Evolutionary conservation across 92 coral and sea anemone genomes (phyloP).

Genomic region (Diadumene lineata): DNA sequence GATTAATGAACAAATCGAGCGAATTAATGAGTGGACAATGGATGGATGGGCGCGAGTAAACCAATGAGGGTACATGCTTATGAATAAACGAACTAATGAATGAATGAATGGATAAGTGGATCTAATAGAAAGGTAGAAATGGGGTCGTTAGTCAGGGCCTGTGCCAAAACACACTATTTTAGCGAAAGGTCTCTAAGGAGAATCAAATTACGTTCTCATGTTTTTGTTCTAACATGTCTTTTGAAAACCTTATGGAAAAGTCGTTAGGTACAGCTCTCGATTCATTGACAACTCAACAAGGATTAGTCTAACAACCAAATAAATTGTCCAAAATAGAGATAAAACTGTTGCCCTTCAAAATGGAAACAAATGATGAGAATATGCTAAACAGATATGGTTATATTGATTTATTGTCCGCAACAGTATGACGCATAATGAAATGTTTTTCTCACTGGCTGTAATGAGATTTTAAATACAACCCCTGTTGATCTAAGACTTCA

Average conservation of each 20-base stretch:
- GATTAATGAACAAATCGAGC: not conserved
- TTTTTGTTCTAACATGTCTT: not conserved
- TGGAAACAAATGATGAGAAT: not conserved
- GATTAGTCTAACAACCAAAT: not conserved
- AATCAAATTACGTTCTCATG: not conserved
- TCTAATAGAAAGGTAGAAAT: too few species aligned
- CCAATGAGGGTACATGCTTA: too few species aligned
- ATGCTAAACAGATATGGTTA: not conserved
- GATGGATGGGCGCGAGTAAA: too few species aligned
- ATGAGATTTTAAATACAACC: constrained; percentile 6
- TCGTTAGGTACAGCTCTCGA: not conserved
- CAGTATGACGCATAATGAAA: not conserved
- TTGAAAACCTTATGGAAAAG: not conserved
- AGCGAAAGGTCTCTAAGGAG: not conserved
- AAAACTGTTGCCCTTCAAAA: not conserved
- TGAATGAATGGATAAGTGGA: too few species aligned
- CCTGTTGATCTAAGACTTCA: constrained; percentile 3
- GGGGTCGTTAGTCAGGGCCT: too few species aligned
- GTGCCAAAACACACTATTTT: too few species aligned
- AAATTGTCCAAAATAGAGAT: not conserved
- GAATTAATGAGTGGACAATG: too few species aligned
- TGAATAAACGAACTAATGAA: too few species aligned
- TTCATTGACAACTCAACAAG: not conserved
- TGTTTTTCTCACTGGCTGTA: not conserved
- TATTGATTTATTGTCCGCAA: not conserved